These are phyloP conservation scores for Tor tambroides DNA, from an alignment of 2,113 vertebrate species.

Conservation along the genomic window DNA sequence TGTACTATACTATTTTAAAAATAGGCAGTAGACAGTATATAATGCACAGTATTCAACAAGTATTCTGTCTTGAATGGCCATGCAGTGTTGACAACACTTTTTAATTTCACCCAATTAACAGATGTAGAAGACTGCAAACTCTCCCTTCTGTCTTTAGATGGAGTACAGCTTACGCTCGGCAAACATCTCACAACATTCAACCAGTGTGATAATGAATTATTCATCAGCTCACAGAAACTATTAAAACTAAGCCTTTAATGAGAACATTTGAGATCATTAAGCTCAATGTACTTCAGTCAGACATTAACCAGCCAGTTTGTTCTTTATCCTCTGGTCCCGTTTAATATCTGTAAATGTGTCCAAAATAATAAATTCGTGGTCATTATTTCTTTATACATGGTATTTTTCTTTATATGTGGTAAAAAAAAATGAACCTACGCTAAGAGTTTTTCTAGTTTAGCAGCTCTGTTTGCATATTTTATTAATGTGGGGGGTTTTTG, in stretches of 20 bases:
- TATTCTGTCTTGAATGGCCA: not conserved
- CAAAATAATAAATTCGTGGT: not conserved
- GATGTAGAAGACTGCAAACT: constrained; percentile 11
- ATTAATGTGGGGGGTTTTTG: not conserved
- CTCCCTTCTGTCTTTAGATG: not conserved
- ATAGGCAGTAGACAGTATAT: too few species aligned
- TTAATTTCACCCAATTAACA: constrained; percentile 21
- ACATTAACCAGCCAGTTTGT: constrained; percentile 17
- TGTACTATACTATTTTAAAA: not conserved
- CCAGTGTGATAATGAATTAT: constrained; percentile 25
- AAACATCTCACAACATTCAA: not conserved
- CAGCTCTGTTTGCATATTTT: not conserved
- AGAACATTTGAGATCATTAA: constrained; percentile 14
- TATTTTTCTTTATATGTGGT: not conserved
- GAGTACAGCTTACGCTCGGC: not conserved
- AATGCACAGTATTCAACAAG: not conserved
- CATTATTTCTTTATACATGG: not conserved
- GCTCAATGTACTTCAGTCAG: not conserved
- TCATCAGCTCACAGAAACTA: constrained; percentile 8
- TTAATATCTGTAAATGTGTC: not conserved
- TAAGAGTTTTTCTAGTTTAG: not conserved
- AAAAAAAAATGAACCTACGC: not conserved
- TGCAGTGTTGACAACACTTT: not conserved
- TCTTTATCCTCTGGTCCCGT: not conserved
- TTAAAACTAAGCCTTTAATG: constrained; percentile 31